A percentile compares a stretch with the other conserved stretches of the same genome.
phyloP scores from a whole-genome alignment of 2,113 vertebrate species.

The Sander vitreus region DNA sequence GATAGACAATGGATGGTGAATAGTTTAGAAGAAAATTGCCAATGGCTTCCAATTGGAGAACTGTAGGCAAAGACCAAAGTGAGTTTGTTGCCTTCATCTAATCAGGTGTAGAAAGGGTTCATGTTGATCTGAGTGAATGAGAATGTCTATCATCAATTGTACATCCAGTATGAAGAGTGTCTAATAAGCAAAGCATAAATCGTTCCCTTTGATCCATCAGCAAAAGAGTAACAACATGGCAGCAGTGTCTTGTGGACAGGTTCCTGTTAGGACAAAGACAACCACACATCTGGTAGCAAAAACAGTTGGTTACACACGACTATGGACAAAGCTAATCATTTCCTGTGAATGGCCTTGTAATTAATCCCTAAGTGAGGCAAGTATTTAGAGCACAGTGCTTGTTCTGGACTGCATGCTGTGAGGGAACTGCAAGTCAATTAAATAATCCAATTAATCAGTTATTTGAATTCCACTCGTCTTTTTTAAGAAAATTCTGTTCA shows the following conservation, averaged over 20 bases:
- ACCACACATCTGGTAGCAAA: not conserved
- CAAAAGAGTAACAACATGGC: not conserved
- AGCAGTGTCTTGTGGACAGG: no score
- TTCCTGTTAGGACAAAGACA: slow-evolving; percentile 31
- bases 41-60: not conserved
- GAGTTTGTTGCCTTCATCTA: slow-evolving; percentile 9
- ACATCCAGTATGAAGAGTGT: not conserved
- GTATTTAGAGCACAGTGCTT: not conserved
- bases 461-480: slow-evolving; percentile 22
- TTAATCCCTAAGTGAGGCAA: slow-evolving; percentile 38
- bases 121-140: not conserved
- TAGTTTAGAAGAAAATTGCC: not conserved
- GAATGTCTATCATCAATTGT: not conserved
- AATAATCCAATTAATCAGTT: slow-evolving; percentile 47
- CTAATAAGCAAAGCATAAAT: not conserved
- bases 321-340: slow-evolving; percentile 26
- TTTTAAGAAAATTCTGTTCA: slow-evolving; percentile 12
- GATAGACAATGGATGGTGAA: slow-evolving; percentile 18
- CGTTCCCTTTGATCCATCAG: slow-evolving; percentile 6
- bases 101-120: not conserved
- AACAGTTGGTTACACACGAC: not conserved
- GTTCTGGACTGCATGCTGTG: slow-evolving; percentile 28
- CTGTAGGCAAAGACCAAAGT: not conserved
- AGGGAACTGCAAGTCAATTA: slow-evolving; percentile 37
- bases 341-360: slow-evolving; percentile 34